A percentile compares a stretch with the other conserved stretches of the same genome.
Evolutionary conservation across 2,797 vertebrate species (phyloP).

Genomic region (Columba guinea): DNA sequence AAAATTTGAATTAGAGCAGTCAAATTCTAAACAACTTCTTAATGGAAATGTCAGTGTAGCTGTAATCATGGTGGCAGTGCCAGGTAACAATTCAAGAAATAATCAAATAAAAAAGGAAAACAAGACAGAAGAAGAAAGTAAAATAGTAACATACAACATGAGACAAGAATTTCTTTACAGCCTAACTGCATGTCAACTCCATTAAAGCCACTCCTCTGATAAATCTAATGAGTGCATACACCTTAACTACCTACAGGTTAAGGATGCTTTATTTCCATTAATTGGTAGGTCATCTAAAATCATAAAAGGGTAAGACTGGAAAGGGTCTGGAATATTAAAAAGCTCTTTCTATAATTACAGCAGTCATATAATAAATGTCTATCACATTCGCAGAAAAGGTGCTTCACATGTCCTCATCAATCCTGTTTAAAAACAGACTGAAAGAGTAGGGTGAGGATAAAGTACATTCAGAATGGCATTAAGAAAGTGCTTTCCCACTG

Average conservation of each 20-base stretch:
- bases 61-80: not conserved
- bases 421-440: not conserved
- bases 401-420: not conserved
- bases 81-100: not conserved
- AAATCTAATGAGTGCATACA: not conserved
- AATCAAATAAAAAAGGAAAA: not conserved
- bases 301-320: not conserved
- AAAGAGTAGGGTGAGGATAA: not conserved
- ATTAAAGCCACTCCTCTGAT: not conserved
- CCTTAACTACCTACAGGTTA: not conserved
- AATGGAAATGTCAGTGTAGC: conserved; percentile 20
- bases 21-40: conserved; percentile 14
- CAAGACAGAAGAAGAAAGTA: not conserved
- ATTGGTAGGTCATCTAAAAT: not conserved
- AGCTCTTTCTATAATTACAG: not conserved
- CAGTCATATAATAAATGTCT: not conserved
- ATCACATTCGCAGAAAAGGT: not conserved
- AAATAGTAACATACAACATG: not conserved
- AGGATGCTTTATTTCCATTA: not conserved
- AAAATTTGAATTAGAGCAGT: not conserved
- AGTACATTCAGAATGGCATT: not conserved
- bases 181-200: not conserved
- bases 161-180: not conserved
- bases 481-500: not conserved
- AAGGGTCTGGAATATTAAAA: not conserved